Conservation (phyloP, 2,113 vertebrate genomes). For the Phodopus roborovskii region DNA sequence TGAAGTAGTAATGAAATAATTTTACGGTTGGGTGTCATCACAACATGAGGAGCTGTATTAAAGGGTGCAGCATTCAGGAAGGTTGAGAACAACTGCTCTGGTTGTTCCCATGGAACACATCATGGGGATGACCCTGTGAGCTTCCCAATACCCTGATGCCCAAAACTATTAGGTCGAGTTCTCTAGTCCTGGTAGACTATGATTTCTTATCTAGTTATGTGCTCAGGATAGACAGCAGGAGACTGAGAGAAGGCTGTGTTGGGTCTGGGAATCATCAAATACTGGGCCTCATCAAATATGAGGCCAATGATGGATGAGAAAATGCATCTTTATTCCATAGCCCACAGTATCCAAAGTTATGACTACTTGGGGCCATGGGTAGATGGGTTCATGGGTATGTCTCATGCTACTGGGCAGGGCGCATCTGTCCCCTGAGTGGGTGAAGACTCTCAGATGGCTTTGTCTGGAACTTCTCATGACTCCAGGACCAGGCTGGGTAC, state of each 20-base stretch:
- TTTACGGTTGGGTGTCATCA: neutral
- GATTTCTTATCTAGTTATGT: neutral
- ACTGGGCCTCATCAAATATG: no score
- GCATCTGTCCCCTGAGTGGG: neutral
- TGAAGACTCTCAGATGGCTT: rapidly evolving
- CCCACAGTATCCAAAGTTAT: no score
- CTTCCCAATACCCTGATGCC: neutral
- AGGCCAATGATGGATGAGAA: no score
- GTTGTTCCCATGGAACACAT: neutral
- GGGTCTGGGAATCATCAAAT: no score
- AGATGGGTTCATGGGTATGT: no score
- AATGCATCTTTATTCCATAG: no score
- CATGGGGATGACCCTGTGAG: neutral
- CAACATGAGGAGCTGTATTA: neutral
- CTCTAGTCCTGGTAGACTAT: no score
- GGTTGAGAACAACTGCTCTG: neutral
- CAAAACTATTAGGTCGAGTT: neutral
- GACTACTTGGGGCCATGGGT: no score
- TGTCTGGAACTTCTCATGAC: neutral
- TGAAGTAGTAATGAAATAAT: neutral
- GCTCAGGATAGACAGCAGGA: neutral
- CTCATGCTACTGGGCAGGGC: no score
- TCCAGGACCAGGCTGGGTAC: neutral
- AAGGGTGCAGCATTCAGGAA: neutral
- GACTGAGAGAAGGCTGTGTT: neutral